phyloP scores from a whole-genome alignment of 2,113 vertebrate species.

The Serinus canaria region DNA sequence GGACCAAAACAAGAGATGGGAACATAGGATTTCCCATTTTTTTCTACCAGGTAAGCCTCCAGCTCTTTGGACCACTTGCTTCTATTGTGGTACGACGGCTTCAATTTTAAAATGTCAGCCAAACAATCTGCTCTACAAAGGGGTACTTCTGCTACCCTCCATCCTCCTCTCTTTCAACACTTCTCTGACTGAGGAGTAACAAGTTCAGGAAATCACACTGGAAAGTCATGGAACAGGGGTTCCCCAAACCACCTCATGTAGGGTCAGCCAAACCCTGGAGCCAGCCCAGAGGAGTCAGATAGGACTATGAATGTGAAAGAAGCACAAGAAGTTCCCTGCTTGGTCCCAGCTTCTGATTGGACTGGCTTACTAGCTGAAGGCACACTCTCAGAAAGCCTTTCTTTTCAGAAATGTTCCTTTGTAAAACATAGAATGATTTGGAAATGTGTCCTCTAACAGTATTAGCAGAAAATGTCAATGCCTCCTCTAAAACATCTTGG shows the following conservation, averaged over 20 bases:
- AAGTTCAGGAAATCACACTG: neutral
- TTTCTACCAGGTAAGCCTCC: neutral
- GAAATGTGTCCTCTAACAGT: neutral
- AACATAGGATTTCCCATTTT: rapidly evolving
- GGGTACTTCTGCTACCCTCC: neutral
- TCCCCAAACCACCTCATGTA: neutral
- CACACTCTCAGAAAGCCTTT: neutral
- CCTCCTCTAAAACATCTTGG: neutral
- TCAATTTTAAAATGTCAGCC: neutral
- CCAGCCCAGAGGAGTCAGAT: neutral
- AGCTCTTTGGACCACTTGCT: neutral
- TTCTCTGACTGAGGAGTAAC: neutral
- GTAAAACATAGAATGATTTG: neutral
- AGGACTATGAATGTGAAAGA: neutral
- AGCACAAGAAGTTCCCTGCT: rapidly evolving
- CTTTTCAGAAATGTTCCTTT: neutral
- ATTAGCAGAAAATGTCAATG: neutral
- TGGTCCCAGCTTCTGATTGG: neutral
- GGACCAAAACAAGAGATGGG: neutral
- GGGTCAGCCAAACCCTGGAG: neutral
- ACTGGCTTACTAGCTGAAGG: neutral
- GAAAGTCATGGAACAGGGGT: neutral
- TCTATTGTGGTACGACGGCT: neutral
- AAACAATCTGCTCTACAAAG: neutral
- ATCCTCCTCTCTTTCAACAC: neutral